Percentiles rank a stretch among this genome's conserved stretches.
These are phyloP conservation scores for Danionella cerebrum DNA, from an alignment of 2,113 vertebrate genomes.

Conservation along the genomic window DNA sequence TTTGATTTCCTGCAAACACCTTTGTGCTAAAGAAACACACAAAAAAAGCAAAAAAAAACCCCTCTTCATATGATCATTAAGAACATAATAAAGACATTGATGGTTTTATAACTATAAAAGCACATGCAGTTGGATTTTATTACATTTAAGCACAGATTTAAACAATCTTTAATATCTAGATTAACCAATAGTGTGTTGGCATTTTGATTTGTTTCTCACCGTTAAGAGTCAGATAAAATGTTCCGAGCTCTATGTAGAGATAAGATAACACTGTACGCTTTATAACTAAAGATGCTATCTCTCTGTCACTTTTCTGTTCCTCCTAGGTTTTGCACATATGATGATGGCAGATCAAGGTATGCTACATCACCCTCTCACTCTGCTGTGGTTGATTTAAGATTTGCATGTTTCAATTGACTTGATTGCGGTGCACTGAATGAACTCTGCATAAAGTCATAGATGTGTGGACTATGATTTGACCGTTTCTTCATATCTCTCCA, in stretches of 20 bases:
- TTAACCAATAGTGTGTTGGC: no score
- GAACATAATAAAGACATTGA: no score
- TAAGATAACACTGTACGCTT: background rate
- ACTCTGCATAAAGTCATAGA: constrained; percentile 1
- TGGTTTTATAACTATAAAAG: no score
- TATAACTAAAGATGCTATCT: background rate
- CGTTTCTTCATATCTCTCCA: background rate
- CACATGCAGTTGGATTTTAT: no score
- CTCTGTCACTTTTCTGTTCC: constrained; percentile 30
- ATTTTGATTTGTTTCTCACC: no score
- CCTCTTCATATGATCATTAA: no score
- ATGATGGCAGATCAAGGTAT: constrained; percentile 98
- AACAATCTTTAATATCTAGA: no score
- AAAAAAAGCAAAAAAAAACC: no score
- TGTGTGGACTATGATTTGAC: background rate
- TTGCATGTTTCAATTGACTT: background rate
- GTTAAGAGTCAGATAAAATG: background rate
- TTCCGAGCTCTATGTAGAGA: background rate
- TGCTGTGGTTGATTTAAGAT: background rate
- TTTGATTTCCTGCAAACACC: no score
- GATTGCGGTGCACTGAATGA: background rate
- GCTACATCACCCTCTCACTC: constrained; percentile 44
- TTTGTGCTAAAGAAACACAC: no score
- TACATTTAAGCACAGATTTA: no score
- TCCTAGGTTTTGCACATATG: constrained; percentile 88